Evolutionary conservation across 2,888 invertebrate genomes (phyloP).

Genomic region (Thumatha senex): DNA sequence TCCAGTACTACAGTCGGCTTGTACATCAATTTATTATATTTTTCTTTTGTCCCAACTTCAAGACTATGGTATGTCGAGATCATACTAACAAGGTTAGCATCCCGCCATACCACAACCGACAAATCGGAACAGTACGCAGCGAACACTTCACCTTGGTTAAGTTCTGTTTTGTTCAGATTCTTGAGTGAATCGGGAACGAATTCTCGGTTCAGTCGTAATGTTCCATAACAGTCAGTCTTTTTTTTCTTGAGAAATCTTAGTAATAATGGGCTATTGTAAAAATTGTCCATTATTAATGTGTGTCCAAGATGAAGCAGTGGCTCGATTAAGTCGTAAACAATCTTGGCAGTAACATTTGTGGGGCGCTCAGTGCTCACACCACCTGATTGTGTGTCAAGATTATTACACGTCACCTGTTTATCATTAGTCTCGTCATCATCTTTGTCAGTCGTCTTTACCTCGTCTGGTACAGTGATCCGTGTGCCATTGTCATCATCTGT

Average conservation of each 20-base stretch:
- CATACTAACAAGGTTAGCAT: too few relatives aligned
- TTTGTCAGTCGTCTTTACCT: constrained; percentile 12
- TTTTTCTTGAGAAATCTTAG: background rate
- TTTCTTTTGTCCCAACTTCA: too few relatives aligned
- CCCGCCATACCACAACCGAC: too few relatives aligned
- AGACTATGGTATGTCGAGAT: constrained; percentile 33
- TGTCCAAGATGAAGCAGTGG: background rate
- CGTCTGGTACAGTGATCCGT: constrained; percentile 33
- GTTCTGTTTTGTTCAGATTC: constrained; percentile 22
- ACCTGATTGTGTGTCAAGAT: constrained; percentile 11
- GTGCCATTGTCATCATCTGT: constrained; percentile 20
- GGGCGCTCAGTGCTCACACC: too few relatives aligned
- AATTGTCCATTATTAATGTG: background rate
- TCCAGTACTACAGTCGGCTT: constrained; percentile 20
- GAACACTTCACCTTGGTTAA: too few relatives aligned
- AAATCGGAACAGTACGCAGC: too few relatives aligned
- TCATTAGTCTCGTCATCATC: too few relatives aligned
- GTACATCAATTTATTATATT: constrained; percentile 14
- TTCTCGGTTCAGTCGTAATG: constrained; percentile 1
- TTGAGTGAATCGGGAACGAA: constrained; percentile 11
- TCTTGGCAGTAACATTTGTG: background rate
- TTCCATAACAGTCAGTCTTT: background rate
- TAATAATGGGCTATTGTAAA: too few relatives aligned
- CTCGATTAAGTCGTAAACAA: background rate
- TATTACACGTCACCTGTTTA: too few relatives aligned